Percentiles rank a stretch among this genome's conserved stretches.
Evolutionary conservation across 2,797 vertebrate genomes (phyloP).

Genomic region (Lepus townsendii): DNA sequence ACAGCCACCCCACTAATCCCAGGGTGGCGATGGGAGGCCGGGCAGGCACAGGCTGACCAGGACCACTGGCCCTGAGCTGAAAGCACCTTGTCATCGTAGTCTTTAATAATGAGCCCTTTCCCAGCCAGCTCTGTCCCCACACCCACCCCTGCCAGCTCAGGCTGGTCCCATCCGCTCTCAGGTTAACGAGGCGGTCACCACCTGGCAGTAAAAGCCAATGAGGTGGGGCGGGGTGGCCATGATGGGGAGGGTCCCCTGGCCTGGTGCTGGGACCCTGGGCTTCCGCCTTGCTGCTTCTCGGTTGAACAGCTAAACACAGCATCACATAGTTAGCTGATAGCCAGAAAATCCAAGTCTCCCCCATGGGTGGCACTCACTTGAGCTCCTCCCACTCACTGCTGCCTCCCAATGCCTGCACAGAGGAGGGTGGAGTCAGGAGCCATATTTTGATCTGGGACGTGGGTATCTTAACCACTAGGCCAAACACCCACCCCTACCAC

Average conservation of each 20-base stretch:
- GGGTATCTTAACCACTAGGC: not conserved
- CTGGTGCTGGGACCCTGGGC: not conserved
- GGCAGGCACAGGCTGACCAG: not conserved
- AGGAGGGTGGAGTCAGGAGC: no score
- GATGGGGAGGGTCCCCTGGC: not conserved
- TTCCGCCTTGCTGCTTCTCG: not conserved
- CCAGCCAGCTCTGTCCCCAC: not conserved
- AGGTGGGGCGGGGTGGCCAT: not conserved
- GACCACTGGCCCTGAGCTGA: not conserved
- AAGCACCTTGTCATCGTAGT: not conserved
- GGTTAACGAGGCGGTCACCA: not conserved
- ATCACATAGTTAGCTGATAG: no score
- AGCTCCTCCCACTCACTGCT: no score
- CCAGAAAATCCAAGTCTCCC: no score
- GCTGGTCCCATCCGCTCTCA: not conserved
- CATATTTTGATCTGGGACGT: no score
- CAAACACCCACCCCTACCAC: not conserved
- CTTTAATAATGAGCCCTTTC: not conserved
- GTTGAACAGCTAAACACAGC: no score
- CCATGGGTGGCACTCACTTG: no score
- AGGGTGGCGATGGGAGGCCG: not conserved
- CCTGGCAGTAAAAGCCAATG: not conserved
- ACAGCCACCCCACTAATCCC: not conserved
- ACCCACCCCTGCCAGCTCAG: not conserved
- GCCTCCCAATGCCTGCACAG: no score